A percentile compares a stretch with the other conserved stretches of the same genome.
Evolutionary conservation across 2,888 invertebrate species (phyloP).

Genomic region (Nemotelus nigrinus): DNA sequence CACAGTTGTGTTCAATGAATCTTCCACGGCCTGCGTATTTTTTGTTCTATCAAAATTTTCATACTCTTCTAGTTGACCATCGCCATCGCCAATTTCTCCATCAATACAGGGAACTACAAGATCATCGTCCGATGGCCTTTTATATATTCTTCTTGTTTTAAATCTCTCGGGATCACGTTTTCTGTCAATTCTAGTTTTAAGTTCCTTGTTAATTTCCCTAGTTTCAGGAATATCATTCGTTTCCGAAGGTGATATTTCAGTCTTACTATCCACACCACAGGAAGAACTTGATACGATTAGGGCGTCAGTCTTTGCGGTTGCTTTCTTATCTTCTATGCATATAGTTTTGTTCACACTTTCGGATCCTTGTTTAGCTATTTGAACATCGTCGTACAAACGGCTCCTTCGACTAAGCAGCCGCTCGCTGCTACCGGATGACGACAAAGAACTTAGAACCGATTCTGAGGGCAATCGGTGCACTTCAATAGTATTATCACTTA

Average conservation of each 20-base stretch:
- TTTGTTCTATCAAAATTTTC: neutral
- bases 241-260: slow-evolving; percentile 19
- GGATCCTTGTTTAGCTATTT: slow-evolving; percentile 54
- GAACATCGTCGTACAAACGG: slow-evolving; percentile 63
- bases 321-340: slow-evolving; percentile 29
- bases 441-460: slow-evolving; percentile 24
- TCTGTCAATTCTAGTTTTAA: slow-evolving; percentile 55
- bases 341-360: slow-evolving; percentile 19
- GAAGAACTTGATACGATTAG: slow-evolving; percentile 12
- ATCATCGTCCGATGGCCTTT: slow-evolving; percentile 54
- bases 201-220: slow-evolving; percentile 27
- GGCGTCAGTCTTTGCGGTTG: slow-evolving; percentile 36
- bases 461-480: slow-evolving; percentile 2
- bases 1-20: neutral
- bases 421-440: slow-evolving; percentile 54
- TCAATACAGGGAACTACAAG: slow-evolving; percentile 64
- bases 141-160: slow-evolving; percentile 64
- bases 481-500: slow-evolving; percentile 9
- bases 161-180: slow-evolving; percentile 63
- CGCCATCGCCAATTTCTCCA: slow-evolving; percentile 53
- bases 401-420: slow-evolving; percentile 62
- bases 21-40: neutral
- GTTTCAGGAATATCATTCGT: slow-evolving; percentile 34
- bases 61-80: neutral
- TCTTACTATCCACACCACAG: slow-evolving; percentile 29